phyloP scores from a whole-genome alignment of 1,140 invertebrate genomes.

The Asbolus verrucosus region DNA sequence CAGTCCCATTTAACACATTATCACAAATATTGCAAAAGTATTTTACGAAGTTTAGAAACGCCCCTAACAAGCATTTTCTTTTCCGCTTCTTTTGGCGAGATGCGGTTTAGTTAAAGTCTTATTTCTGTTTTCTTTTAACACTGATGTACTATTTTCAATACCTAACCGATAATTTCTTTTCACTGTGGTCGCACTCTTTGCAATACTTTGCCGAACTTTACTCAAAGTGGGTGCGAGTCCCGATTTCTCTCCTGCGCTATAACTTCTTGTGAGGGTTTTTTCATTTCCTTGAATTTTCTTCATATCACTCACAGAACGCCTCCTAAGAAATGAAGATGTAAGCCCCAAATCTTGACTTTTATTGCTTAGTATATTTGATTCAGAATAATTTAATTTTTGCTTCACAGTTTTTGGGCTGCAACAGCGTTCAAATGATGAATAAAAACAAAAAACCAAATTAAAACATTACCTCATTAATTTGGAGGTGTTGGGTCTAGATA shows the following conservation, averaged over 20 bases:
- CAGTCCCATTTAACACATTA: too few relatives aligned
- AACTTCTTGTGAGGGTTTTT: neutral
- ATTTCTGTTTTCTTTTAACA: constrained; percentile 9
- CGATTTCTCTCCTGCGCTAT: constrained; percentile 17
- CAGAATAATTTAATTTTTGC: constrained; percentile 8
- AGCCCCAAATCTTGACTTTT: neutral
- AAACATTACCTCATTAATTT: neutral
- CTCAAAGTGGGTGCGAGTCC: neutral
- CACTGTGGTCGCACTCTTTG: neutral
- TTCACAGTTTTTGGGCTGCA: neutral
- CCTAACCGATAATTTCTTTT: neutral
- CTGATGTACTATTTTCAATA: neutral
- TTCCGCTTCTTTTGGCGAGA: constrained; percentile 2
- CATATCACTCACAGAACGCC: neutral
- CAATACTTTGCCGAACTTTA: neutral
- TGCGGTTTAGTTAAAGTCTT: neutral
- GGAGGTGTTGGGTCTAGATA: too few relatives aligned
- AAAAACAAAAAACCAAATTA: neutral
- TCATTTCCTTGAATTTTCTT: neutral
- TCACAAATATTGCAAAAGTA: constrained; percentile 1
- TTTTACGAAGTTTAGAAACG: neutral
- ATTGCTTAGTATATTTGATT: neutral
- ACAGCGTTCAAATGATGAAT: neutral
- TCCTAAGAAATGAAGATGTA: neutral
- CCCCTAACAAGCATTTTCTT: constrained; percentile 7